Base-by-base conservation (phyloP, 35 echinoderm and acorn worm species). In the Hemicentrotus pulcherrimus region DNA sequence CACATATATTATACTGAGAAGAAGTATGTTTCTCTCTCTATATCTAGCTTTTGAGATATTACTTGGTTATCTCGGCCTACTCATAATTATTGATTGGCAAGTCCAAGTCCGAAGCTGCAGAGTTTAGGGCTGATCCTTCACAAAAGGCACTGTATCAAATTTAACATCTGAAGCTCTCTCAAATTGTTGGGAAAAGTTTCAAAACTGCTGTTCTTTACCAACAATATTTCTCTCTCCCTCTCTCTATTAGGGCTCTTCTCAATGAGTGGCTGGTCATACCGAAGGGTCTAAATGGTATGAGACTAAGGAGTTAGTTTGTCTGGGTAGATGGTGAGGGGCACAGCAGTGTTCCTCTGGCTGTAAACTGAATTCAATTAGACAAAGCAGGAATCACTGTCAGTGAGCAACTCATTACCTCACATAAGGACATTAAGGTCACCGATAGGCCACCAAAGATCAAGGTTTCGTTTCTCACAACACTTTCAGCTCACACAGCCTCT, bases 291-390 rank as follows among this genome's bases (percentile, higher is more conserved):
- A n/a, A 78, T 28, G 19, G 28, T 4, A 7, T 2, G 19, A 78
- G 65, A 78, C 65, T 78, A 78, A 41, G 88, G 88, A 31, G 46
- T 24, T 41, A 91, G 90, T 91, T 91, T 91, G 90, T 93, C 91
- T 93, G 91, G 91, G 47, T 93, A 50, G n/a, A 58, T 32, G 48
- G 91, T 93, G 91, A 93, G 91, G 91, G 91, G 91, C 48, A 93
- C 45, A 93, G 91, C 91, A 93, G 91, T 48, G 91, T 58, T 93
- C 48, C 91, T 50, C 91, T 93, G 91, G 91, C 91, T 93, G 45
- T 93, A 93, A 93, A 93, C 46, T 93, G 91, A 93, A 93, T 93
- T 93, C 91, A 93, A 93, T 93, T 93, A 93, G 91, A 93, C 91
- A 93, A 93, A 93, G 91, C 91, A 93, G 91, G 91, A 93, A 93